Conservation (phyloP, 1,140 invertebrate genomes). For the Anastrepha obliqua region DNA sequence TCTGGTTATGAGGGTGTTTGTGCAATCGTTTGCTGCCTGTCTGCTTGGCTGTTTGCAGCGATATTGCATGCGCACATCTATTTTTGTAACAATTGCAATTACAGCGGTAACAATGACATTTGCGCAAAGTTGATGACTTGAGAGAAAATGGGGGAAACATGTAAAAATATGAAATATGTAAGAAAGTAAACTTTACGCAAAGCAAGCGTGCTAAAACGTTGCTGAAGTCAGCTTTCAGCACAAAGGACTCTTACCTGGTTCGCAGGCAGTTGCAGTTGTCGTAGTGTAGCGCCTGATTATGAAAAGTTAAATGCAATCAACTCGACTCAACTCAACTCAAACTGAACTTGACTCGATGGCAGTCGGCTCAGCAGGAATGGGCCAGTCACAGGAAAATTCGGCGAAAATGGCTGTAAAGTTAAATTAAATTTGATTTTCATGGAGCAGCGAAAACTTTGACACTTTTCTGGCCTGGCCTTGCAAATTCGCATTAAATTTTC, state of each 20-base stretch:
- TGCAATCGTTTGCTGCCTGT: neutral
- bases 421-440: slow-evolving; percentile 44
- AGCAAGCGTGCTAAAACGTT: slow-evolving; percentile 1
- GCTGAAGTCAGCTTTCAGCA: slow-evolving; percentile 32
- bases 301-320: slow-evolving; percentile 49
- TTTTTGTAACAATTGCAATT: slow-evolving; percentile 53
- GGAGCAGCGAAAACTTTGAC: slow-evolving; percentile 26
- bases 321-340: slow-evolving; percentile 22
- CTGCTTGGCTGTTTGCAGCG: neutral
- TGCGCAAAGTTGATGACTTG: slow-evolving; percentile 50
- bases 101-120: slow-evolving; percentile 50
- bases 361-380: slow-evolving; percentile 33
- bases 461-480: neutral
- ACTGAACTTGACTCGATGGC: slow-evolving; percentile 41
- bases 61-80: slow-evolving; percentile 24
- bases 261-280: neutral
- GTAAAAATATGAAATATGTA: neutral
- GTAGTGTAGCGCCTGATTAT: slow-evolving; percentile 13
- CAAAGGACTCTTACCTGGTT: neutral
- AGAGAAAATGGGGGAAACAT: slow-evolving; percentile 18
- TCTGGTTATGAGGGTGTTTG: neutral
- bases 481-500: neutral
- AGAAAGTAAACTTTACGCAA: slow-evolving; percentile 14
- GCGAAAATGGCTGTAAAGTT: slow-evolving; percentile 18
- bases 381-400: neutral